phyloP scores from a whole-genome alignment of 2,797 vertebrate genomes.

The Cercopithecus neglectus region DNA sequence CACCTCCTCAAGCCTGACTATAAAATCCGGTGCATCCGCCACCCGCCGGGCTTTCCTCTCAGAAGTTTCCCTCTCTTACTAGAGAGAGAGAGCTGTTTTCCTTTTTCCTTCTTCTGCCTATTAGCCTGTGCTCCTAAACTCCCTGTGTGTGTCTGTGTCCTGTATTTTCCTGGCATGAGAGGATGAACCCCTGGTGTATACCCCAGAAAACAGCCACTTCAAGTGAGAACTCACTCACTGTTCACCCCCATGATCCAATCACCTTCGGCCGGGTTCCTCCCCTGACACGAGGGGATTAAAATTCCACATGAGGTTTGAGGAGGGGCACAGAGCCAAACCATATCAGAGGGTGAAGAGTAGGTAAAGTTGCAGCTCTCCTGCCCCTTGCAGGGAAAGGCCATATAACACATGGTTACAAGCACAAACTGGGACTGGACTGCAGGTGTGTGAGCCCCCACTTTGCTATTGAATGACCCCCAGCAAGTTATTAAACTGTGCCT shows the following conservation, averaged over 20 bases:
- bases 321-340: not conserved
- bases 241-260: not conserved
- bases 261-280: not conserved
- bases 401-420: not conserved
- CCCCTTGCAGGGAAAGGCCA: not conserved
- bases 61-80: not conserved
- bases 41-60: fast-evolving
- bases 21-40: fast-evolving
- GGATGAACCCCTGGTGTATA: not conserved
- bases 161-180: not conserved
- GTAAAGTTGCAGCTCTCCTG: not conserved
- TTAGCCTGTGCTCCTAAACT: not conserved
- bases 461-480: not conserved
- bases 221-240: not conserved
- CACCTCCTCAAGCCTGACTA: not conserved
- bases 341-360: not conserved
- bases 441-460: not conserved
- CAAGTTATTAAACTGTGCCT: not conserved
- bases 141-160: not conserved
- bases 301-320: not conserved
- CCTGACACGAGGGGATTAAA: not conserved
- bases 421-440: not conserved
- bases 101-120: not conserved
- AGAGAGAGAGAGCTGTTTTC: not conserved
- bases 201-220: not conserved